These are phyloP conservation scores for Trissolcus japonicus DNA, from an alignment of 2,888 invertebrate genomes.

Conservation along the genomic window DNA sequence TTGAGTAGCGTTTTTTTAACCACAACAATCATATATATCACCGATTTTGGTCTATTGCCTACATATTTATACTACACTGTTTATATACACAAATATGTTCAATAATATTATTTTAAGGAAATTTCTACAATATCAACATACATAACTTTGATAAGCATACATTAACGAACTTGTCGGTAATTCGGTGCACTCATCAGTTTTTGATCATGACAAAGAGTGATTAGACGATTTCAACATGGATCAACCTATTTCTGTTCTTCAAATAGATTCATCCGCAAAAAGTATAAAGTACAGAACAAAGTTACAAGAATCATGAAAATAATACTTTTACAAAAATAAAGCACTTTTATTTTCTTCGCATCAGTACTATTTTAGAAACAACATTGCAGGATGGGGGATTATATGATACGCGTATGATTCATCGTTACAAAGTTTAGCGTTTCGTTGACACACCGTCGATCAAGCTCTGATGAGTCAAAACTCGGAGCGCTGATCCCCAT, in stretches of 20 bases:
- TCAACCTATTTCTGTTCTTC: neutral
- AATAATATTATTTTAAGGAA: conserved; percentile 58
- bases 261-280: conserved; percentile 12
- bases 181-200: conserved; percentile 54
- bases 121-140: conserved; percentile 58
- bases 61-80: conserved; percentile 58
- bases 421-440: conserved; percentile 11
- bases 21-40: conserved; percentile 56
- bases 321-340: conserved; percentile 54
- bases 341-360: conserved; percentile 3
- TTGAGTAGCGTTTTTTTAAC: conserved; percentile 50
- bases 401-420: conserved; percentile 15
- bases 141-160: conserved; percentile 59
- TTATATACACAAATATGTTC: conserved; percentile 62
- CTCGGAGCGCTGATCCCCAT: conserved; percentile 57
- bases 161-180: conserved; percentile 54
- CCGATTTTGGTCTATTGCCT: conserved; percentile 51
- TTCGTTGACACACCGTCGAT: conserved; percentile 44
- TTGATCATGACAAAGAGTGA: conserved; percentile 44
- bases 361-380: conserved; percentile 23
- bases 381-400: conserved; percentile 7
- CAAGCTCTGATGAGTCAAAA: conserved; percentile 58
- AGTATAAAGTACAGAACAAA: conserved; percentile 23
- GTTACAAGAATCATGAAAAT: conserved; percentile 30
- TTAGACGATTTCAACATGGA: neutral